Conservation (phyloP, 2,113 vertebrate genomes). For the Triplophysa dalaica region DNA sequence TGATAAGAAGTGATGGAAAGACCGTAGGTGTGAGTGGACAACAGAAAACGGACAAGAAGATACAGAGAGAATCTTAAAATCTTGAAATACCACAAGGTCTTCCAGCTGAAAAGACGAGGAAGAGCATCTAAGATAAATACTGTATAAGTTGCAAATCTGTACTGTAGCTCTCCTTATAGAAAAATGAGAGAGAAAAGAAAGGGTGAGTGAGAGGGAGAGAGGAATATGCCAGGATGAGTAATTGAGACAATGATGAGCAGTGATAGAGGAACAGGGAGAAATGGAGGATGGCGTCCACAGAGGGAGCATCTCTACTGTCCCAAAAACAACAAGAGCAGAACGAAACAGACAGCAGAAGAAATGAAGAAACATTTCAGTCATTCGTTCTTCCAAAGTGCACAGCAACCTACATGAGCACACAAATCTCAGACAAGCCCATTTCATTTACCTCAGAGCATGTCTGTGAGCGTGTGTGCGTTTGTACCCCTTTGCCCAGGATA, state of each 20-base stretch:
- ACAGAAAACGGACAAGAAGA: conserved; percentile 25
- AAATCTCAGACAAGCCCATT: conserved; percentile 8
- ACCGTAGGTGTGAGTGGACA: conserved; percentile 43
- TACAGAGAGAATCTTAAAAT: background rate
- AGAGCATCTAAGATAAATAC: background rate
- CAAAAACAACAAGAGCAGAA: conserved; percentile 52
- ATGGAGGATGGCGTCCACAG: conserved; percentile 60
- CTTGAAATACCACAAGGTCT: background rate
- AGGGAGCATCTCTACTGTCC: conserved; percentile 55
- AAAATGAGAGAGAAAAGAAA: background rate
- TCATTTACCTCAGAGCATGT: background rate
- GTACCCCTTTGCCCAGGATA: conserved; percentile 8
- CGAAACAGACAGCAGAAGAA: conserved; percentile 38
- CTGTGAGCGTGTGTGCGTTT: background rate
- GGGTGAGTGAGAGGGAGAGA: conserved; percentile 1
- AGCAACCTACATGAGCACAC: conserved; percentile 9
- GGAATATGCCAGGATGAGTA: conserved; percentile 62
- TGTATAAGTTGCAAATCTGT: background rate
- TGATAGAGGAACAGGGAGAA: conserved; percentile 64
- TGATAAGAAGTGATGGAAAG: conserved; percentile 55
- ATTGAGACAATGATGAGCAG: conserved; percentile 75
- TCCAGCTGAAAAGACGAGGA: background rate
- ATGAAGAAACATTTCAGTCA: conserved; percentile 67
- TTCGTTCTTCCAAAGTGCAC: conserved; percentile 56
- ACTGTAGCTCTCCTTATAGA: background rate